Percentiles rank a stretch among this genome's conserved stretches.
These are phyloP conservation scores for Eira barbara DNA, from an alignment of 2,113 vertebrate genomes.

Conservation along the genomic window DNA sequence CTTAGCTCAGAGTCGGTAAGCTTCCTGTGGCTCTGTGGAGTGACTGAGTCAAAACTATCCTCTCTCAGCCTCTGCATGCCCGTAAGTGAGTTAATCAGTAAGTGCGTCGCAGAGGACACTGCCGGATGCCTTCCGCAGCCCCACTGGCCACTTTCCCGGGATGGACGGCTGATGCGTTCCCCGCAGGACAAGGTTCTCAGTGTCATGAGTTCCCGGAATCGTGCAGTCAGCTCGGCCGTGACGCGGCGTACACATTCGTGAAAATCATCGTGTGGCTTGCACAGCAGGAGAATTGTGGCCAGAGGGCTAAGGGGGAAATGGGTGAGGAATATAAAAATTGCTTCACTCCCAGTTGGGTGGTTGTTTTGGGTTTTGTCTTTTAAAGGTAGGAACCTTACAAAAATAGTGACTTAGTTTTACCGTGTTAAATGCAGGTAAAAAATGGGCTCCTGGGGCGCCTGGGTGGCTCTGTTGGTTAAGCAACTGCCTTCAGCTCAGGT, in stretches of 20 bases:
- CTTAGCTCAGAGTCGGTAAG: neutral
- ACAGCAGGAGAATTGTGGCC: neutral
- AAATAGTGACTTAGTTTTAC: neutral
- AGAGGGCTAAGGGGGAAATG: accelerated
- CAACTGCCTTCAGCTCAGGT: too few relatives aligned
- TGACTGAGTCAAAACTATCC: neutral
- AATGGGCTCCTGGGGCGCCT: neutral
- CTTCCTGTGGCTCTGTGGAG: neutral
- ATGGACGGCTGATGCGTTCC: neutral
- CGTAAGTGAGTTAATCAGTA: neutral
- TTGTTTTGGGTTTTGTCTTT: neutral
- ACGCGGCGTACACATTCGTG: accelerated
- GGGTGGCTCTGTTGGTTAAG: too few relatives aligned
- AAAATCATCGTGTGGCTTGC: neutral
- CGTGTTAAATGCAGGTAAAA: neutral
- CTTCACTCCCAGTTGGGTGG: neutral
- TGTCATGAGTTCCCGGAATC: neutral
- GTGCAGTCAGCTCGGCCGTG: neutral
- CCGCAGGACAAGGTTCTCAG: neutral
- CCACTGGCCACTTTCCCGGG: neutral
- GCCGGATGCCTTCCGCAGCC: neutral
- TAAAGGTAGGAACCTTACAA: neutral
- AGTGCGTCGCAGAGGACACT: neutral
- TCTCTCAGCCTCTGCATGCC: neutral
- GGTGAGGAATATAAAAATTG: neutral